Conservation (phyloP, 2,888 invertebrate species). For the Ichneumoninae sp. region DNA sequence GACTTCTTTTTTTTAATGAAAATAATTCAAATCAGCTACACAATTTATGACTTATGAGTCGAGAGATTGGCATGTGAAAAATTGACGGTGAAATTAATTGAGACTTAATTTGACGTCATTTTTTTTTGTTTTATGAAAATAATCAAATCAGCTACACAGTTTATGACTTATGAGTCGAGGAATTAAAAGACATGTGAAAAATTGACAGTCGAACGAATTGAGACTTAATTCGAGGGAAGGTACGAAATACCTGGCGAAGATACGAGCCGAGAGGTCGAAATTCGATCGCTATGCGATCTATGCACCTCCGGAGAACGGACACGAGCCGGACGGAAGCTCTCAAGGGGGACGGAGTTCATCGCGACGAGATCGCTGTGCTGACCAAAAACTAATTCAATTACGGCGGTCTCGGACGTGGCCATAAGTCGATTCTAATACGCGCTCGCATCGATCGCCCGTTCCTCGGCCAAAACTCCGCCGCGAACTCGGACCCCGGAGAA, state of each 20-base stretch:
- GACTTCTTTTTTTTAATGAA: not conserved
- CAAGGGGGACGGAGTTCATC: constrained; percentile 24
- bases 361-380: constrained; percentile 34
- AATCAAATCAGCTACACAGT: too few relatives aligned
- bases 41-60: too few relatives aligned
- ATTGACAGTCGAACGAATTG: constrained; percentile 44
- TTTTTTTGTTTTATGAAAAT: too few relatives aligned
- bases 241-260: constrained; percentile 43
- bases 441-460: constrained; percentile 26
- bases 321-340: not conserved
- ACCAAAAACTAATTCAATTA: constrained; percentile 74
- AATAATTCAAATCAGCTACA: too few relatives aligned
- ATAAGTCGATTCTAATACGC: constrained; percentile 73
- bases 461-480: not conserved
- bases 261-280: constrained; percentile 58
- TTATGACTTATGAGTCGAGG: not conserved
- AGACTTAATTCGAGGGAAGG: constrained; percentile 54
- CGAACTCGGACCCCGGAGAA: constrained; percentile 12
- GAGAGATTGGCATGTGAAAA: too few relatives aligned
- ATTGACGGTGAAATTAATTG: too few relatives aligned
- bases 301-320: constrained; percentile 36
- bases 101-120: too few relatives aligned
- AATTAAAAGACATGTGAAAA: not conserved
- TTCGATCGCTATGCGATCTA: constrained; percentile 71
- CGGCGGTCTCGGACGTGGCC: constrained; percentile 59